Base-by-base conservation (phyloP, 37 sponge, comb jelly and placozoan genomes). In the Trichoplax adhaerens region DNA sequence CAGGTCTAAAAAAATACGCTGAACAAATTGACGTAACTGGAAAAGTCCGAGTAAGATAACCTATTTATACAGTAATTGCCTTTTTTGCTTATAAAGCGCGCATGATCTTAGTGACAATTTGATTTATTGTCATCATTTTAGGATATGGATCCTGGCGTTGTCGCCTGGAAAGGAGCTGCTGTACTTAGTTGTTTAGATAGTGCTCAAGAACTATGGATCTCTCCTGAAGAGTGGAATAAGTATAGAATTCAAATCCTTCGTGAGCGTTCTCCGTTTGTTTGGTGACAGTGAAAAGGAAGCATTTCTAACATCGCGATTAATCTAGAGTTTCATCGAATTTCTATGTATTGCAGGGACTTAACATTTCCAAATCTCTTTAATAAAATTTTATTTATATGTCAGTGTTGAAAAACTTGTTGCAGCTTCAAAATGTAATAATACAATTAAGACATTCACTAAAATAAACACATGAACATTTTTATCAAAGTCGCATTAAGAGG, bases 151-250 rank as follows among this genome's bases (percentile, higher is more conserved):
- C 74, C 89, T 0, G 55, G 77, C 50, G 49, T 80, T 50, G 79
- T 93, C 55, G 76, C 74, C 0, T 93, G 94, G 94, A 82, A 75
- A 55, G 94, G 94, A 50, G 94, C 81, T 5, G 90, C 81, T 46
- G 82, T 93, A 3, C 74, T 93, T 62, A 78, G 77, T 53, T 85
- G 76, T 61, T 65, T 93, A 72, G 94, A 93, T 80, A 85, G 82
- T 2, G 69, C 81, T n/a, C 83, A 81, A 55, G 94, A 93, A 71
- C 78, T 93, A 65, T 88, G 94, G 94, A 88, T 93, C 47, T 69
- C 79, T 64, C 66, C 66, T 63, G 83, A 83, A 48, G 94, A 93
- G 67, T 93, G 94, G 94, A 75, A 75, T 52, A 65, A 72, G 2
- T 72, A 48, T 72, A 89, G 94, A 3, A 84, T 88, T 1, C 58